A percentile compares a stretch with the other conserved stretches of the same genome.
Conservation (phyloP, 2,888 invertebrate genomes). For the Drosophila flavopinicola region DNA sequence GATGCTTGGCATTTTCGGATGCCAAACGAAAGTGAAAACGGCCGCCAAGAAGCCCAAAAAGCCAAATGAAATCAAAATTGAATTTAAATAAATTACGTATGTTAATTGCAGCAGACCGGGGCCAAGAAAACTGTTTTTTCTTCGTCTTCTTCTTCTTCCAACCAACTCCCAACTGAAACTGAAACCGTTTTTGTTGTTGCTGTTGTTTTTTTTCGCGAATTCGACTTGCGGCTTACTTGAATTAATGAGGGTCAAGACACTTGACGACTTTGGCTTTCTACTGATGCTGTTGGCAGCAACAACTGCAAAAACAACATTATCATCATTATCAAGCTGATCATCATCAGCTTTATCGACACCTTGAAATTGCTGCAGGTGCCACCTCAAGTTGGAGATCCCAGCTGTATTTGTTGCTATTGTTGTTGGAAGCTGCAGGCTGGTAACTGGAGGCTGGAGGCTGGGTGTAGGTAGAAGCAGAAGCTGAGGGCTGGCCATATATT, state of each 20-base stretch:
- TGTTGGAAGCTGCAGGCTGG: not conserved
- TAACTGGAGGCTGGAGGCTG: not conserved
- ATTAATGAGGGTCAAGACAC: conserved; percentile 78
- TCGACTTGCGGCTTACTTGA: conserved; percentile 61
- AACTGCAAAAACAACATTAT: conserved; percentile 3
- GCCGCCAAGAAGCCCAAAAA: conserved; percentile 59
- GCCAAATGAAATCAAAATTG: conserved; percentile 71
- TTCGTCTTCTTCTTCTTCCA: not conserved
- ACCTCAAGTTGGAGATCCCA: conserved; percentile 2
- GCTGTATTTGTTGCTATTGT: no score
- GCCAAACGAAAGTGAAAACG: conserved; percentile 77
- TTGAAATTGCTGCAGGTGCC: conserved; percentile 60
- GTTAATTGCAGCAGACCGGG: conserved; percentile 68
- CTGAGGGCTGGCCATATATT: not conserved
- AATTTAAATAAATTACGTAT: conserved; percentile 80
- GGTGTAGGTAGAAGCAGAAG: not conserved
- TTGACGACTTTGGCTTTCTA: conserved; percentile 65
- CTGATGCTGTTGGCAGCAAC: conserved; percentile 1
- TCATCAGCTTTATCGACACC: conserved; percentile 46
- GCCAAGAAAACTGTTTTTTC: conserved; percentile 24
- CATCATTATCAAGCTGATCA: conserved; percentile 19
- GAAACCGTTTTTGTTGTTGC: conserved; percentile 48
- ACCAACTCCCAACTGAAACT: conserved; percentile 29
- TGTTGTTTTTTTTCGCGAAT: conserved; percentile 43
- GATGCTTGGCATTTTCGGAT: conserved; percentile 73